Evolutionary conservation across 1,140 invertebrate genomes (phyloP), one percentile per base, ranked within the genome.

Genomic region (Orius laevigatus): DNA sequence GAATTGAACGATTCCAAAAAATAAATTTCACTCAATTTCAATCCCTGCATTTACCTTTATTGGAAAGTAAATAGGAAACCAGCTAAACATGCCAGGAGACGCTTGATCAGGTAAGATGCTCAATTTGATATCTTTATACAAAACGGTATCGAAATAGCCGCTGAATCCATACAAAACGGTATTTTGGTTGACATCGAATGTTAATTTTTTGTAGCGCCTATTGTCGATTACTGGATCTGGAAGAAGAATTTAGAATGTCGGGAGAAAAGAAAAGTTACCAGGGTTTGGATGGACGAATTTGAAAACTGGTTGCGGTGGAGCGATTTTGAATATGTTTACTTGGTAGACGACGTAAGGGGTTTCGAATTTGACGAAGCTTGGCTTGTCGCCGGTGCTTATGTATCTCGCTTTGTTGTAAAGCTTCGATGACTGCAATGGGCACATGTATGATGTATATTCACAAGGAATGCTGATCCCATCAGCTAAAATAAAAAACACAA

Each of bases 41-140:
- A n/a, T n/a, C n/a, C n/a, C n/a, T n/a, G n/a, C n/a, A n/a, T n/a
- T n/a, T n/a, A n/a, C n/a, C n/a, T n/a, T 73, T 14, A 95, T 74
- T 18, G 93, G 91, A 62, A 96, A 94, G 54, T 84, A 86, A 45
- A 95, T 87, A 10, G 93, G 91, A 62, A 97, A 98, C 94, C 94
- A 98, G 55, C 88, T 91, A 56, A 93, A 87, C 87, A 97, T 91
- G 58, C 84, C 84, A n/a, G n/a, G n/a, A 32, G 89, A 90, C 61
- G 92, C 83, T 4, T 83, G 89, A 12, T 73, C 66, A 3, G 93
- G 93, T 55, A 84, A 73, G 60, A 93, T 98, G 61, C 91, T 95
- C 8, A 98, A 67, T 33, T 66, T 78, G 36, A 94, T 73, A 61
- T 89, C 74, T 56, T 81, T 81, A 64, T 84, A 95, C 11, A 98